phyloP scores from a whole-genome alignment of 2,797 vertebrate genomes.

The Sebastes matsubarae region DNA sequence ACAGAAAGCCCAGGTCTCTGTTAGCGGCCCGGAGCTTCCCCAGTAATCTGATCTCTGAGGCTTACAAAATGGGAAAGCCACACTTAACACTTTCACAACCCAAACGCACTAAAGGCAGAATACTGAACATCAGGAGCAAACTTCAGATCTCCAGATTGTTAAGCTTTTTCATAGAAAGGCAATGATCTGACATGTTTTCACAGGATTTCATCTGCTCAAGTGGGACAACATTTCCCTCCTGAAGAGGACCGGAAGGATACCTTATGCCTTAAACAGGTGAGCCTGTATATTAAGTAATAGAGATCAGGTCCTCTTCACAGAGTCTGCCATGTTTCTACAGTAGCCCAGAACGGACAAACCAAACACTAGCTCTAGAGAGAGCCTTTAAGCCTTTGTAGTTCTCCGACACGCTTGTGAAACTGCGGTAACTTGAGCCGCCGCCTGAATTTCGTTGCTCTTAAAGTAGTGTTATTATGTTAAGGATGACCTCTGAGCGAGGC shows the following conservation, averaged over 20 bases:
- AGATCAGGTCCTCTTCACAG: neutral
- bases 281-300: neutral
- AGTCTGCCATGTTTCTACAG: neutral
- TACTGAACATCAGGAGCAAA: neutral
- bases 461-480: neutral
- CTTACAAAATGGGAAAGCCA: slow-evolving; percentile 66
- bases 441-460: neutral
- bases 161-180: neutral
- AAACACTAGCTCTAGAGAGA: neutral
- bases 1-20: slow-evolving; percentile 55
- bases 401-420: neutral
- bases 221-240: neutral
- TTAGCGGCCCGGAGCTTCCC: slow-evolving; percentile 63
- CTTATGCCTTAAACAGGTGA: too few species aligned
- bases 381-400: neutral
- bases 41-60: slow-evolving; percentile 69
- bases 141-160: neutral
- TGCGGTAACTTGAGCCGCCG: neutral
- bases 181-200: neutral
- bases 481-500: neutral
- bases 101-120: slow-evolving; percentile 28
- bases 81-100: slow-evolving; percentile 25
- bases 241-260: neutral
- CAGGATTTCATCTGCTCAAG: neutral
- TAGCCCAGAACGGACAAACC: neutral